phyloP scores from a whole-genome alignment of 2,797 vertebrate species.

The Taenioides sp. region DNA sequence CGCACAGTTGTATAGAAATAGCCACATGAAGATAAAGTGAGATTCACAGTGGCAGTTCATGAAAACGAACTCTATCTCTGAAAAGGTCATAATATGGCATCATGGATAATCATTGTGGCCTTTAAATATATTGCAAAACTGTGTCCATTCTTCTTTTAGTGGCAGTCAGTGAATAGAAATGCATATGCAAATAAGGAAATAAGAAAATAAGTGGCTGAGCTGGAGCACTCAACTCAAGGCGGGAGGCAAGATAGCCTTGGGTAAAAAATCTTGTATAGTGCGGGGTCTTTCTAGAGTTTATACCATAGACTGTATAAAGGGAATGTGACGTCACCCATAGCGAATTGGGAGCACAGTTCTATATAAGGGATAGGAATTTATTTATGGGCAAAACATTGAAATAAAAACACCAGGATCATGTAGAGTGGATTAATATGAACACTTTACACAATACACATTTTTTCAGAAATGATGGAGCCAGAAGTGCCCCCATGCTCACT shows the following conservation, averaged over 20 bases:
- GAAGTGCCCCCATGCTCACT: no score
- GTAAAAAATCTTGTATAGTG: background rate
- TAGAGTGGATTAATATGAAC: no score
- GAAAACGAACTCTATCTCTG: background rate
- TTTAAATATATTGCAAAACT: background rate
- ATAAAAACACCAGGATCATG: no score
- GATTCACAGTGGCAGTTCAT: background rate
- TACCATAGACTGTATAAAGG: no score
- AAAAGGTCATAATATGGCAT: conserved; percentile 3
- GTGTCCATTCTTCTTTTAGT: background rate
- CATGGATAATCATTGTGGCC: background rate
- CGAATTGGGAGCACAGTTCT: no score
- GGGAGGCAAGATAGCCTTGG: background rate
- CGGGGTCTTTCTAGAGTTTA: background rate
- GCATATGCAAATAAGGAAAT: background rate
- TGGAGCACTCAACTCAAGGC: background rate
- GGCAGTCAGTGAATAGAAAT: background rate
- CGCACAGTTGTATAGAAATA: background rate
- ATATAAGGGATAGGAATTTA: no score
- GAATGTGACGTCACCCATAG: no score
- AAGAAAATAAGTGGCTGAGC: background rate
- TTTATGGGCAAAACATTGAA: no score
- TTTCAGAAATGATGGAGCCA: no score
- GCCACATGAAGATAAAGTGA: conserved; percentile 1
- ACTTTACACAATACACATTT: no score